A percentile compares a stretch with the other conserved stretches of the same genome.
Evolutionary conservation across 2,888 invertebrate species (phyloP).

Genomic region (Globia sparganii): DNA sequence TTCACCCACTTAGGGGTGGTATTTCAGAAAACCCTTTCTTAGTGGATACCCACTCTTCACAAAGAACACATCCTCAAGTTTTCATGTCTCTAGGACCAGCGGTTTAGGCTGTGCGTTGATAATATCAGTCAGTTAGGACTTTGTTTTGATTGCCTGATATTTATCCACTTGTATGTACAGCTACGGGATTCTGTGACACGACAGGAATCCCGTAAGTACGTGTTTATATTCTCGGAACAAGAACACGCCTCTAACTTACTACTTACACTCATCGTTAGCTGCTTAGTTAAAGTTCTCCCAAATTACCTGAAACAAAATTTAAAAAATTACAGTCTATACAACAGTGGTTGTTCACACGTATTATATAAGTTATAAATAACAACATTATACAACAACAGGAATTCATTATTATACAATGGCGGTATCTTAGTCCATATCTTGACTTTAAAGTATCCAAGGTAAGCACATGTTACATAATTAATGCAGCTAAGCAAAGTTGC

Average conservation of each 20-base stretch:
- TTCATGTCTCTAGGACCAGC: too few relatives aligned
- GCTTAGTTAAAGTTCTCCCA: slow-evolving; percentile 41
- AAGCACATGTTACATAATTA: slow-evolving; percentile 34
- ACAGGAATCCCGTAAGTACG: not conserved
- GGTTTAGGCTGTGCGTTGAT: too few relatives aligned
- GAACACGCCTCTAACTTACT: slow-evolving; percentile 20
- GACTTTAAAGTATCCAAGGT: slow-evolving; percentile 56
- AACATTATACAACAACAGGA: slow-evolving; percentile 41
- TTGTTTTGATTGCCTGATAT: not conserved
- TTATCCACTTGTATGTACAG: not conserved
- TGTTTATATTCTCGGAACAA: not conserved
- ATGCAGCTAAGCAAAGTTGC: slow-evolving; percentile 21
- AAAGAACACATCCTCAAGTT: too few relatives aligned
- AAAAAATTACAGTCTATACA: slow-evolving; percentile 26
- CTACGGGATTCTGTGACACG: not conserved
- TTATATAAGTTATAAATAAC: slow-evolving; percentile 20
- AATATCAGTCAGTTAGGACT: too few relatives aligned
- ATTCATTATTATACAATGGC: slow-evolving; percentile 41
- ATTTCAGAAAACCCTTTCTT: too few relatives aligned
- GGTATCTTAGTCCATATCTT: slow-evolving; percentile 47
- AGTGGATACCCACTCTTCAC: too few relatives aligned
- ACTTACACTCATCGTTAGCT: slow-evolving; percentile 56
- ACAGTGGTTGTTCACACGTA: slow-evolving; percentile 8
- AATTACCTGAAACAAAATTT: slow-evolving; percentile 77
- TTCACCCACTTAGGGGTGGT: too few relatives aligned